Evolutionary conservation across 2,888 invertebrate genomes (phyloP).

Genomic region (Luperina testacea): DNA sequence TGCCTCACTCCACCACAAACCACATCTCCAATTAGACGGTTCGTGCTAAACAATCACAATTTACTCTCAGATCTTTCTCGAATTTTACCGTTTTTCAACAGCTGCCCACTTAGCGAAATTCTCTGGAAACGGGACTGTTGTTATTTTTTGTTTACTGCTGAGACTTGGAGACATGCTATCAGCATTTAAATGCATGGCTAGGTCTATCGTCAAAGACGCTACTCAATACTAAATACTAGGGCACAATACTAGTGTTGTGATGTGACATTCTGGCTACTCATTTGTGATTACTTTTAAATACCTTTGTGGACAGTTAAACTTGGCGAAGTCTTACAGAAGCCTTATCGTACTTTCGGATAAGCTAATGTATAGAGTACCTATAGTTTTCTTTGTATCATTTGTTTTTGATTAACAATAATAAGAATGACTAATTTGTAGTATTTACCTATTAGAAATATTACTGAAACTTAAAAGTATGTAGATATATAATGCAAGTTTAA

Average conservation of each 20-base stretch:
- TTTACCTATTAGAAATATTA: neutral
- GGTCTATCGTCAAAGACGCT: neutral
- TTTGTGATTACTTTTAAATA: neutral
- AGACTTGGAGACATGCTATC: neutral
- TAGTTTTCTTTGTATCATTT: neutral
- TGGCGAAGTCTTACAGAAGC: neutral
- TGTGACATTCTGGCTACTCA: neutral
- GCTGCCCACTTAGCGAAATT: conserved; percentile 8
- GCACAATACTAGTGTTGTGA: neutral
- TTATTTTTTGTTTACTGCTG: neutral
- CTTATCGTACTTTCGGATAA: neutral
- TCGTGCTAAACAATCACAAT: conserved; percentile 51
- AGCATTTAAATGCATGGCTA: neutral
- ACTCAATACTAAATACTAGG: too few relatives aligned
- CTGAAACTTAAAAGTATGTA: neutral
- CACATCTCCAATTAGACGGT: conserved; percentile 49
- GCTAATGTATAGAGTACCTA: too few relatives aligned
- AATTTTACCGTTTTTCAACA: conserved; percentile 44
- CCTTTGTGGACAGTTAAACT: neutral
- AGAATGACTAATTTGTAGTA: neutral
- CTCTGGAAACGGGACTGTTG: neutral
- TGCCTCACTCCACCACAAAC: conserved; percentile 43
- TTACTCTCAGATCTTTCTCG: conserved; percentile 32
- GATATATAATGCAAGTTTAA: neutral
- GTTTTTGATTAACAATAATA: neutral